Base-by-base conservation (phyloP, 2,113 vertebrate genomes). In the Myiagra hebetior region DNA sequence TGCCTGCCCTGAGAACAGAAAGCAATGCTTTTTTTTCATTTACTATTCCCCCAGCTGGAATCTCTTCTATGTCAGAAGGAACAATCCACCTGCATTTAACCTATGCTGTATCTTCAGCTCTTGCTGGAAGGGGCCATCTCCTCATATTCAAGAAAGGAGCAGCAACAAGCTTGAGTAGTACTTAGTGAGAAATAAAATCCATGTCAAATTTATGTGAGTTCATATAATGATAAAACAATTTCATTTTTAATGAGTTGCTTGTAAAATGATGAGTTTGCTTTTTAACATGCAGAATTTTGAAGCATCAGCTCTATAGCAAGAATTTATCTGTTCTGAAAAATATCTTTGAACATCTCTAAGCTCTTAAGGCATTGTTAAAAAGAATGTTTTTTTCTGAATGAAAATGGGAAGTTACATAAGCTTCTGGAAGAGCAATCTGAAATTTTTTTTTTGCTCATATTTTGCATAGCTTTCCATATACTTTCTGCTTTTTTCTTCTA, bases 231-330 rank as follows among this genome's bases (percentile, higher is more conserved):
- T 85, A 73, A 91, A 86, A 57, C 74, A 76, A 67, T 92, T 92
- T 95, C 8, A 37, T 84, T 96, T 95, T 95, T 80, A 84, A 75
- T 84, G 60, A 84, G 53, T 91, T 79, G 42, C 87, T 72, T 94
- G 69, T 75, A 85, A 87, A 95, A 80, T 63, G 46, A 80, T 70
- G 79, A 67, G 42, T 87, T 96, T 90, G 64, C 82, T n/a, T 96
- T 94, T 88, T 81, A 74, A 70, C 42, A 20, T n/a, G 42, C 39
- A 64, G 63, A 67, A 84, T 93, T 91, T 78, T 93, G 90, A 93
- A 44, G 39, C 70, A 73, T 79, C 92, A 92, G 85, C 69, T 95
- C 74, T 63, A n/a, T 70, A 88, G 67, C 19, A 59, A 47, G 46
- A 76, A 77, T 70, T 85, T 84, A 80, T 91, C 62, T 85, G 39